Evolutionary conservation across 2,113 vertebrate species (phyloP).

Genomic region (Entelurus aequoreus): DNA sequence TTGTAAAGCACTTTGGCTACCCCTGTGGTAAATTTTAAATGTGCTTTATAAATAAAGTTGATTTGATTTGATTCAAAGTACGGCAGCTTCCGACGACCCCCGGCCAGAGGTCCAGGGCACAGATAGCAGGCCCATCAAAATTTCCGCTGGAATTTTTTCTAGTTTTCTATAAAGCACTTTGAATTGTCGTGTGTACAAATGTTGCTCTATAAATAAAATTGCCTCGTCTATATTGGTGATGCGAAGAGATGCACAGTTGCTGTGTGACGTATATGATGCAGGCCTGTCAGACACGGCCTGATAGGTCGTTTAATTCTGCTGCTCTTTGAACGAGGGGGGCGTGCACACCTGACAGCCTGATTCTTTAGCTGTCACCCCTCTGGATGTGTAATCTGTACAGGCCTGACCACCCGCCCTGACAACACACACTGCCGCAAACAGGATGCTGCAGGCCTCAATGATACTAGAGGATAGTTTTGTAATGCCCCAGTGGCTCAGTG

Average conservation of each 20-base stretch:
- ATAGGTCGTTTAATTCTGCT: slow-evolving; percentile 47
- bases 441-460: slow-evolving; percentile 37
- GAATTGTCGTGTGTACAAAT: too few relatives aligned
- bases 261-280: slow-evolving; percentile 20
- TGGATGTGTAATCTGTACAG: slow-evolving; percentile 51
- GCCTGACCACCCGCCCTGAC: slow-evolving; percentile 38
- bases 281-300: slow-evolving; percentile 29
- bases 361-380: slow-evolving; percentile 59
- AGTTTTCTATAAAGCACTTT: too few relatives aligned
- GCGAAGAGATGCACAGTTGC: slow-evolving; percentile 9
- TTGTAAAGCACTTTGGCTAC: too few relatives aligned
- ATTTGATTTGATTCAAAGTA: too few relatives aligned
- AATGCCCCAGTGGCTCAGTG: slow-evolving; percentile 58
- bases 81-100: too few relatives aligned
- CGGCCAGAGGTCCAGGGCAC: too few relatives aligned
- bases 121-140: too few relatives aligned
- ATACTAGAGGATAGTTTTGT: slow-evolving; percentile 38
- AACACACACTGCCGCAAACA: slow-evolving; percentile 27
- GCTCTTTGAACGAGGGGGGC: slow-evolving; percentile 42
- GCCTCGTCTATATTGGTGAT: background rate
- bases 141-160: too few relatives aligned
- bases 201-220: too few relatives aligned
- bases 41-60: too few relatives aligned
- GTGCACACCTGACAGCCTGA: slow-evolving; percentile 47
- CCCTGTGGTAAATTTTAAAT: too few relatives aligned